Percentiles rank a stretch among this genome's conserved stretches.
These are phyloP conservation scores for Unio delphinus DNA, from an alignment of 2,888 invertebrate species.

Conservation along the genomic window DNA sequence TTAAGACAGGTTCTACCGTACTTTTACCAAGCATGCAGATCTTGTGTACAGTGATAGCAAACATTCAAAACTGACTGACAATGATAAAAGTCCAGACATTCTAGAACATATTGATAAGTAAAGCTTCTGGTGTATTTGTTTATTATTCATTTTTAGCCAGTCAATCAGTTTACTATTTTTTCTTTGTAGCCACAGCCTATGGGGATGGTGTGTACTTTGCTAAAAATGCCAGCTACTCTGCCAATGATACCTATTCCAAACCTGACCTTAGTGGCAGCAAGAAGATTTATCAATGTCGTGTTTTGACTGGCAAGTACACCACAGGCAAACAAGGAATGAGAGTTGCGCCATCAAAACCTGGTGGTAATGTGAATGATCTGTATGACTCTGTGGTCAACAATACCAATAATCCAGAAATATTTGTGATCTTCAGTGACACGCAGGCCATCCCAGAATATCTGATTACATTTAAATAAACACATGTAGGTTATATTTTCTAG, in stretches of 20 bases:
- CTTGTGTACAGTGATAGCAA: too few species aligned
- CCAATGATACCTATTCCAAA: constrained; percentile 35
- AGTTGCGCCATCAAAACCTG: constrained; percentile 41
- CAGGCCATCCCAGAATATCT: constrained; percentile 66
- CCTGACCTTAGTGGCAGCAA: constrained; percentile 38
- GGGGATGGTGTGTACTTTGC: constrained; percentile 68
- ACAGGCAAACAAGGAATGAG: constrained; percentile 32
- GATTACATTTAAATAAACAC: constrained; percentile 41
- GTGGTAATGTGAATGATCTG: constrained; percentile 14
- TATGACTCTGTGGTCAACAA: constrained; percentile 61
- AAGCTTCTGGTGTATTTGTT: too few species aligned
- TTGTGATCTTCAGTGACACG: constrained; percentile 63
- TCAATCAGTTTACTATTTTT: too few species aligned
- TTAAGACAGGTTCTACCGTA: too few species aligned
- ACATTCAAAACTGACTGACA: too few species aligned
- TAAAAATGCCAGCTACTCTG: constrained; percentile 49
- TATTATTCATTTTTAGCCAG: too few species aligned
- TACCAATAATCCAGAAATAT: constrained; percentile 41
- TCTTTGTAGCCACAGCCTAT: constrained; percentile 45
- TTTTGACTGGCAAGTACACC: constrained; percentile 52
- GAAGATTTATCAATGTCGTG: constrained; percentile 51
- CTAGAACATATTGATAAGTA: too few species aligned
- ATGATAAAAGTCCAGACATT: too few species aligned
- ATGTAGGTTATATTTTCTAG: too few species aligned
- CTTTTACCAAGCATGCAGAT: too few species aligned